Evolutionary conservation across 1,140 invertebrate genomes (phyloP), one percentile per base, ranked within the genome.

Genomic region (Leguminivora glycinivorella): DNA sequence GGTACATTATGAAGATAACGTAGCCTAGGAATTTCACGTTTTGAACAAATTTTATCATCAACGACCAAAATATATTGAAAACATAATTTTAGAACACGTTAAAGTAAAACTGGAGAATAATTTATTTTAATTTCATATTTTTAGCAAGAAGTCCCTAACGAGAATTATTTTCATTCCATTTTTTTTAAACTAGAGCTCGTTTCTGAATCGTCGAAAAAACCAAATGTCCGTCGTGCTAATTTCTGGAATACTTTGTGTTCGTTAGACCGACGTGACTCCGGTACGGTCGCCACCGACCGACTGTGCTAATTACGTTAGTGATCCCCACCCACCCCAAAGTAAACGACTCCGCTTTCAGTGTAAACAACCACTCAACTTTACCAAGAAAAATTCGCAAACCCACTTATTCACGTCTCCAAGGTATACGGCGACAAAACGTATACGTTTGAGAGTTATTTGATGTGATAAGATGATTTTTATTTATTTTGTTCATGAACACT

Each of bases 311-410:
- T 88, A 85, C 78, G 80, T 89, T 87, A 88, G 83, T 79, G 79
- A 81, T 83, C 81, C 76, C 72, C 80, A 69, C 71, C 73, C 76
- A 56, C 77, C 76, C 80, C 75, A 81, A 83, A 85, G 85, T 78
- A 88, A 86, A 87, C 85, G 82, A 85, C 84, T 87, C 78, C 72
- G 78, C 80, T 88, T 89, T 84, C 86, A 80, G 74, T 80, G 80
- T 83, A 89, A 89, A 89, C 85, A 89, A 87, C 72, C 77, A 76
- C 79, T 84, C 81, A 78, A 87, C 77, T 84, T 84, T 82, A 80
- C 79, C 72, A 76, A 81, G 83, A 88, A 87, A 89, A 88, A 88
- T 85, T 90, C 82, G 77, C 81, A 83, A 87, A 89, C 79, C 83
- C 80, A 84, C 81, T 89, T 87, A 89, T 84, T 85, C 78, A 83